These are phyloP conservation scores for Arvicanthis niloticus DNA, from an alignment of 2,113 vertebrate genomes.

Conservation along the genomic window DNA sequence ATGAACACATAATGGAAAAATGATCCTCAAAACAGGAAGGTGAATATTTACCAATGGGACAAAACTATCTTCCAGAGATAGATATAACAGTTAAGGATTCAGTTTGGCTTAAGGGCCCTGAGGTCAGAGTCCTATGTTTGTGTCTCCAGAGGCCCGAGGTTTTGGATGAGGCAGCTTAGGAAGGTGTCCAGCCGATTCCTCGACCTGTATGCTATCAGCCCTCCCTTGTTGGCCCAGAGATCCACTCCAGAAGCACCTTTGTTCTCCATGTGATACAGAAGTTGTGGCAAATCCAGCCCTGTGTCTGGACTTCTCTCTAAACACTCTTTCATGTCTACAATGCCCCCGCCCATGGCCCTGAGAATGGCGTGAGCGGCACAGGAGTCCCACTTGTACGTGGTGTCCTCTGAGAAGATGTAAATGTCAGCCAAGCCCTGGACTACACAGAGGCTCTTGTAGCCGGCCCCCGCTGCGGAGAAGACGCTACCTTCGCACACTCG, in stretches of 20 bases:
- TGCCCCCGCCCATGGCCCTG: slow-evolving; percentile 91
- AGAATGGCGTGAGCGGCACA: slow-evolving; percentile 92
- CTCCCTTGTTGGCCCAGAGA: slow-evolving; percentile 91
- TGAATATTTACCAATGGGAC: background rate
- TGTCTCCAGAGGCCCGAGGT: background rate
- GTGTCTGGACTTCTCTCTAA: slow-evolving; percentile 69
- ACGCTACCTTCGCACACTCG: slow-evolving; percentile 85
- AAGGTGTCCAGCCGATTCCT: slow-evolving; percentile 70
- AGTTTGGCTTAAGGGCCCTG: accelerated
- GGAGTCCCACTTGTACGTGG: slow-evolving; percentile 94
- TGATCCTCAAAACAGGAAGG: slow-evolving; percentile 40
- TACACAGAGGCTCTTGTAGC: slow-evolving; percentile 93
- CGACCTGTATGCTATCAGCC: slow-evolving; percentile 89
- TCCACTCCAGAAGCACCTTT: slow-evolving; percentile 86
- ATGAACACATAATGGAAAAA: slow-evolving; percentile 55
- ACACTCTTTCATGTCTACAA: slow-evolving; percentile 87
- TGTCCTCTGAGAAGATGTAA: slow-evolving; percentile 93
- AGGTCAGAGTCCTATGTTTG: background rate
- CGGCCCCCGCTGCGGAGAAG: slow-evolving; percentile 88
- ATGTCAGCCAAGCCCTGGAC: slow-evolving; percentile 90
- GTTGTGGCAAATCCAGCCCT: slow-evolving; percentile 77
- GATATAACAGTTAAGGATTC: background rate
- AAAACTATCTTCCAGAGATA: background rate
- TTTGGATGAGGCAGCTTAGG: slow-evolving; percentile 63
- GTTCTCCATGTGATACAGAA: slow-evolving; percentile 88